A percentile compares a stretch with the other conserved stretches of the same genome.
Evolutionary conservation across 2,888 invertebrate species (phyloP).

Genomic region (Tillus elongatus): DNA sequence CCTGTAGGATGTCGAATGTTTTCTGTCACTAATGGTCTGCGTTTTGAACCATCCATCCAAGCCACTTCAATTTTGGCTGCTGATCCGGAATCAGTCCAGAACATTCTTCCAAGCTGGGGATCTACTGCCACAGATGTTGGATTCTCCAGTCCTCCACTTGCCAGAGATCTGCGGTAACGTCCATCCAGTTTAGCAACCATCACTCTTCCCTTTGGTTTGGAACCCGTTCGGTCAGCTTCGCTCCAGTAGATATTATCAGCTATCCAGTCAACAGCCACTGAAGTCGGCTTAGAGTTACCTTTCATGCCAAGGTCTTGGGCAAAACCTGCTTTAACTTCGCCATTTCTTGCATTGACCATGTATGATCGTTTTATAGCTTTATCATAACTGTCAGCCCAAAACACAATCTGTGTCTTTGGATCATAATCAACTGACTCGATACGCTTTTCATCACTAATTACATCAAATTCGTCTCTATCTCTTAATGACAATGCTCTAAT

Average conservation of each 20-base stretch:
- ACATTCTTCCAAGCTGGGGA: constrained; percentile 76
- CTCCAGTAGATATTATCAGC: constrained; percentile 93
- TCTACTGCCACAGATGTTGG: constrained; percentile 86
- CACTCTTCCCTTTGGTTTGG: constrained; percentile 68
- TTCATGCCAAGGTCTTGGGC: constrained; percentile 83
- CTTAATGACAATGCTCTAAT: constrained; percentile 65
- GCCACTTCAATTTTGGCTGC: constrained; percentile 88
- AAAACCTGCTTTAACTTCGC: constrained; percentile 69
- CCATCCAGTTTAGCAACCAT: constrained; percentile 87
- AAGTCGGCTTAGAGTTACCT: constrained; percentile 75
- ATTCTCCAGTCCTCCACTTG: constrained; percentile 69
- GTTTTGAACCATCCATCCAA: constrained; percentile 94
- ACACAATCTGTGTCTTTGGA: constrained; percentile 72
- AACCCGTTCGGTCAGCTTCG: constrained; percentile 67
- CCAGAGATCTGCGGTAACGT: constrained; percentile 71
- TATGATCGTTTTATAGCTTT: constrained; percentile 86
- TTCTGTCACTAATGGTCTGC: constrained; percentile 71
- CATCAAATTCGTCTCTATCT: constrained; percentile 59
- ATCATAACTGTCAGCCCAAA: constrained; percentile 92
- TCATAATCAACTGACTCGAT: constrained; percentile 90
- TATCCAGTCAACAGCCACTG: constrained; percentile 88
- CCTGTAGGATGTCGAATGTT: constrained; percentile 81
- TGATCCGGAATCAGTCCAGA: constrained; percentile 89
- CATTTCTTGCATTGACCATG: constrained; percentile 71
- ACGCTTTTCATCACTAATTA: constrained; percentile 76